These are phyloP conservation scores for Cephus pulcher DNA, from an alignment of 2,888 invertebrate species.

Conservation along the genomic window DNA sequence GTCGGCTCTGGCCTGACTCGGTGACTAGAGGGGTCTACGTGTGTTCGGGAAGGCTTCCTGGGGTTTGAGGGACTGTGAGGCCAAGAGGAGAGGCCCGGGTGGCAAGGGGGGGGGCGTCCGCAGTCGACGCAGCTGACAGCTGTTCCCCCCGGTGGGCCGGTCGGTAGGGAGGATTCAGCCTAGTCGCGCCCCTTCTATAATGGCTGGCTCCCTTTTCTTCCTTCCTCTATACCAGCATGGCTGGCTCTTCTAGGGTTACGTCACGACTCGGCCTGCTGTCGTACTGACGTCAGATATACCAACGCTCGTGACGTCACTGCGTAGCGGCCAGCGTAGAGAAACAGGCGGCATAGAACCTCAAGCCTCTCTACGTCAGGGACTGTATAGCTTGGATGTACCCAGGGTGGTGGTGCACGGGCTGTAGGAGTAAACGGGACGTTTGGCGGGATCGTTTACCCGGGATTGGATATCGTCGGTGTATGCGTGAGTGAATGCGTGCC, in stretches of 20 bases:
- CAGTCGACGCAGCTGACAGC: slow-evolving; percentile 64
- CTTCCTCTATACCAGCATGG: slow-evolving; percentile 65
- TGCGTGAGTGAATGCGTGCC: background rate
- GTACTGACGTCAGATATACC: slow-evolving; percentile 21
- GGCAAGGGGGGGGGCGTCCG: slow-evolving; percentile 40
- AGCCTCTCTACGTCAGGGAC: background rate
- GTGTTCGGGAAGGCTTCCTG: slow-evolving; percentile 16
- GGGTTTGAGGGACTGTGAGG: background rate
- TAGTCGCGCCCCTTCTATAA: slow-evolving; percentile 68
- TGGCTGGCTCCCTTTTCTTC: slow-evolving; percentile 64
- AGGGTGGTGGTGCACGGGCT: background rate
- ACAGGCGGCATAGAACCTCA: background rate
- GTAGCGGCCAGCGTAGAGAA: background rate
- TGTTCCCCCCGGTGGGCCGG: slow-evolving; percentile 66
- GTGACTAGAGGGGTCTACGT: slow-evolving; percentile 15
- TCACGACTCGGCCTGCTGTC: slow-evolving; percentile 25
- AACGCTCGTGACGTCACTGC: background rate
- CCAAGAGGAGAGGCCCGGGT: slow-evolving; percentile 35
- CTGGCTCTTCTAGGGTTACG: slow-evolving; percentile 49
- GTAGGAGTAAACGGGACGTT: background rate
- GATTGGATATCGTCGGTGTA: background rate
- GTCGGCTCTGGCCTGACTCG: slow-evolving; percentile 49
- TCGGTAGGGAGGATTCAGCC: slow-evolving; percentile 66
- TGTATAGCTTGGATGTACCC: background rate
- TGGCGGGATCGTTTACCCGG: background rate